A percentile compares a stretch with the other conserved stretches of the same genome.
Evolutionary conservation across 2,797 vertebrate genomes (phyloP).

Genomic region (Pangasius macronema): DNA sequence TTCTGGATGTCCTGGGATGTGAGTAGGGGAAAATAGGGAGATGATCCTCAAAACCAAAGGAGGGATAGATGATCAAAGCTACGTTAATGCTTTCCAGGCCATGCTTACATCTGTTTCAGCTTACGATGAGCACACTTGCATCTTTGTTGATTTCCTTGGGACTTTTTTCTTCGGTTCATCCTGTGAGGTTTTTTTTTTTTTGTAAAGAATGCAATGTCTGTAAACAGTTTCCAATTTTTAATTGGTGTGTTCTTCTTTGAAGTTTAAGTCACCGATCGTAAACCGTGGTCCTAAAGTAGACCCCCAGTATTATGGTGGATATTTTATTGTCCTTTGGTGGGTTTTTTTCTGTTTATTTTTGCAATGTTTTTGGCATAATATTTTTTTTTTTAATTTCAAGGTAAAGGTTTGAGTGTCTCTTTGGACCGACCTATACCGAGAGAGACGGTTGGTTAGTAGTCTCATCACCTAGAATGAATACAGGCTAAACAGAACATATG

Average conservation of each 20-base stretch:
- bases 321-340: background rate
- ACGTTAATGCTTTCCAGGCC: conserved; percentile 67
- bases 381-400: too few species aligned
- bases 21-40: conserved; percentile 55
- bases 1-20: conserved; percentile 35
- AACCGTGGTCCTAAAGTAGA: too few species aligned
- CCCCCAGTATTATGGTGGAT: background rate
- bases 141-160: conserved; percentile 48
- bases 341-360: background rate
- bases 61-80: conserved; percentile 61
- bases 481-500: background rate
- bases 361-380: too few species aligned
- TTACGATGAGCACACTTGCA: conserved; percentile 50
- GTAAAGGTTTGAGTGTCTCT: too few species aligned
- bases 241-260: too few species aligned
- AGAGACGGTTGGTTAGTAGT: too few species aligned
- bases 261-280: too few species aligned
- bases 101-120: conserved; percentile 66
- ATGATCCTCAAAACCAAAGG: conserved; percentile 21
- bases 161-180: conserved; percentile 3
- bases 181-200: background rate
- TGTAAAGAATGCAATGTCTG: conserved; percentile 12
- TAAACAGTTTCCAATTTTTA: too few species aligned
- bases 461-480: background rate
- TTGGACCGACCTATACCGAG: too few species aligned